Base-by-base conservation (phyloP, 2,888 invertebrate genomes). In the Erpobdella octoculata region DNA sequence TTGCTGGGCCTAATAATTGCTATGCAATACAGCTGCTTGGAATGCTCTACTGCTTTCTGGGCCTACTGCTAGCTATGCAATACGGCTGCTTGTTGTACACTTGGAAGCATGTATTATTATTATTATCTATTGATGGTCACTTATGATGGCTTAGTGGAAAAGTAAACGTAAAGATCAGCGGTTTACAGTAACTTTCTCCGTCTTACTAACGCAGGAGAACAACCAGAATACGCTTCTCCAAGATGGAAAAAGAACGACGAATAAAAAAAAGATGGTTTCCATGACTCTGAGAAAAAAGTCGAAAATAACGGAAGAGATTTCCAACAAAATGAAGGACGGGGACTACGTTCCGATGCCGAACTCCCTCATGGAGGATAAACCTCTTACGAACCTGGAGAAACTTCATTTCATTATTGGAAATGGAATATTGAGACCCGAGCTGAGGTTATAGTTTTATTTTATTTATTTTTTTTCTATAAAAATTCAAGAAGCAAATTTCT, bases 311-410 rank as follows among this genome's bases (percentile, higher is more conserved):
- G 46, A 70, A 62, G 46, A 62, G 84, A 66, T 96, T 0, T 86
- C 93, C 58, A 87, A 92, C 74, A 90, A 91, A 78, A 84, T 96
- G 72, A 89, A 90, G 75, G 89, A 92, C 86, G 93, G 93, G 78
- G 93, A 93, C 9, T 77, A 75, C 46, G 75, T 73, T 3, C 76
- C 78, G 2, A 78, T 78, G 62, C 80, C 81, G 81, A 95, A 95
- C 80, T 93, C 93, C 0, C 92, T 97, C 91, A 84, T 98, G 74
- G 97, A 98, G 80, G 92, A 96, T 46, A 86, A 96, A 70, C 97
- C 96, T 2, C 96, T 96, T 5, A 94, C 94, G 9, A 97, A 97
- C 84, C 86, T 99, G 78, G 97, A 98, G 83, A 98, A 97, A 84
- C 85, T 98, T 5, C 98, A 98, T 83, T 98, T 98, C 80, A 98